Base-by-base conservation (phyloP, 37 sponge, comb jelly and placozoan genomes). In the Diacarnus erythraeanus region DNA sequence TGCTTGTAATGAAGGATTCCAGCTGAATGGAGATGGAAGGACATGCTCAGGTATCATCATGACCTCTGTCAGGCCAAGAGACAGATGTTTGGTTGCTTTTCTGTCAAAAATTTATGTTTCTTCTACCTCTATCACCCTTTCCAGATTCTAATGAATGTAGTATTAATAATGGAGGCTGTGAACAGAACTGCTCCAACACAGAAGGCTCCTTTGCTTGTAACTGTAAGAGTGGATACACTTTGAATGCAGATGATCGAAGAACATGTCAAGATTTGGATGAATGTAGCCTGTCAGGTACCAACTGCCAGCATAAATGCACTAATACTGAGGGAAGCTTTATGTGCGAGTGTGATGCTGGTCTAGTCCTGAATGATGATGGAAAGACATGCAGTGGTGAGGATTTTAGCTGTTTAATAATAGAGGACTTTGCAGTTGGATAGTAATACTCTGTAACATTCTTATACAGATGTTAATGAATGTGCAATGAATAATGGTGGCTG, bases 21-120 rank as follows among this genome's bases (percentile, higher is more conserved):
- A 2, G 8, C 72, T 84, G 57, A 64, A 22, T 34, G 33, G 39
- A 1, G 82, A 81, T 73, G 79, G 86, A 27, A 2, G 27, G 6
- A 75, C 80, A 35, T 91, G 91, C 57, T 42, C 0, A 29, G 86
- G 86, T 90, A 63, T 12, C 51, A 6, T 12, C 51, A 47, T 47
- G 12, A 6, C 6, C 33, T 44, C 40, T 29, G n/a, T n/a, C n/a
- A n/a, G n/a, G n/a, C n/a, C n/a, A n/a, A n/a, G n/a, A n/a, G n/a
- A n/a, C n/a, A n/a, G n/a, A n/a, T n/a, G n/a, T n/a, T n/a, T n/a
- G n/a, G n/a, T n/a, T n/a, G n/a, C n/a, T 30, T 29, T 22, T 10
- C 56, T 44, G 18, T n/a, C n/a, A n/a, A n/a, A n/a, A n/a, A n/a
- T n/a, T n/a, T n/a, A 22, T 42, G 27, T 47, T 12, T 47, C 51